Conservation (phyloP, 2,888 invertebrate genomes). For the Lepeophtheirus nordmannii region DNA sequence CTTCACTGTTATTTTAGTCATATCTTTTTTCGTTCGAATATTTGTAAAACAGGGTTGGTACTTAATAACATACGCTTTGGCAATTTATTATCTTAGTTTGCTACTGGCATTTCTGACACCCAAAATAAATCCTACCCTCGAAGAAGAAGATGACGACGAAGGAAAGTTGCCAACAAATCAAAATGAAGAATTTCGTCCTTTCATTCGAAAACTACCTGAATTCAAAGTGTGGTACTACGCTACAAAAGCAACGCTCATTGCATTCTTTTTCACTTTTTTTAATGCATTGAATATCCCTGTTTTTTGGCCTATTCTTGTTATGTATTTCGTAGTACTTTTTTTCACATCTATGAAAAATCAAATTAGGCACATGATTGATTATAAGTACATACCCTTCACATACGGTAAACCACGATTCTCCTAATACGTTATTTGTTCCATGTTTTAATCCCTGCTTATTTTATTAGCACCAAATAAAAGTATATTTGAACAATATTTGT, state of each 20-base stretch:
- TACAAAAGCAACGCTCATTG: constrained; percentile 78
- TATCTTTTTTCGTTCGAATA: constrained; percentile 61
- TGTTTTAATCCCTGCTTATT: too few species aligned
- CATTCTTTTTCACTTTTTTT: constrained; percentile 68
- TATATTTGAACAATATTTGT: too few species aligned
- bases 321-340: constrained; percentile 97
- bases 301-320: constrained; percentile 98
- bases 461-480: too few species aligned
- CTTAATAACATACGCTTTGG: constrained; percentile 94
- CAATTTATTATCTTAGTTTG: constrained; percentile 96
- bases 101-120: constrained; percentile 99
- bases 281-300: constrained; percentile 97
- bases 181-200: constrained; percentile 95
- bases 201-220: constrained; percentile 86
- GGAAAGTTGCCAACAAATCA: constrained; percentile 85
- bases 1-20: constrained; percentile 50
- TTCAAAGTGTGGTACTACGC: constrained; percentile 99
- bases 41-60: constrained; percentile 90
- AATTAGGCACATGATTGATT: constrained; percentile 99
- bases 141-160: constrained; percentile 65
- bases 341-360: constrained; percentile 99
- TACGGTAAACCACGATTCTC: constrained; percentile 64
- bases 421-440: too few species aligned
- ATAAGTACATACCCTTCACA: constrained; percentile 94
- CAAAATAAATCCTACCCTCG: constrained; percentile 90